Conservation (phyloP, 2,113 vertebrate genomes). For the Falco punctatus region DNA sequence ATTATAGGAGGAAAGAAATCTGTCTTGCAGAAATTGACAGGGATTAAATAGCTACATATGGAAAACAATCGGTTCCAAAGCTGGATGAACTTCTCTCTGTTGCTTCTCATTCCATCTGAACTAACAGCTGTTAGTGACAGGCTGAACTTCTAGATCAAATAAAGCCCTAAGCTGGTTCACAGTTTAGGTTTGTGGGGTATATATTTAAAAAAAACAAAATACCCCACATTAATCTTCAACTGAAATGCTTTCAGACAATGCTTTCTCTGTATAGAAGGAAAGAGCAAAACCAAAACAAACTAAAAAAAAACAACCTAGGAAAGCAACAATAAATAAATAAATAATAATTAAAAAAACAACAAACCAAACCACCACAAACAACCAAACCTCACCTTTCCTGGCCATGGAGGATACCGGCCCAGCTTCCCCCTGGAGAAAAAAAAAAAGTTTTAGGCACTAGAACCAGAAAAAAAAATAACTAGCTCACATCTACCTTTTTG, state of each 20-base stretch:
- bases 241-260: not conserved
- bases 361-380: not conserved
- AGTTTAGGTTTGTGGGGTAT: not conserved
- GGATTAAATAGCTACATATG: not conserved
- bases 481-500: not conserved
- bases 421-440: slow-evolving; percentile 91
- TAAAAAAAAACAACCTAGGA: not conserved
- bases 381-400: slow-evolving; percentile 88
- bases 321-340: not conserved
- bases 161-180: not conserved
- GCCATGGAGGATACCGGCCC: slow-evolving; percentile 97
- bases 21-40: not conserved
- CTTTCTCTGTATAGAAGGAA: not conserved
- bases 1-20: not conserved
- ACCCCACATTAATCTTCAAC: not conserved
- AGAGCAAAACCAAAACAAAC: not conserved
- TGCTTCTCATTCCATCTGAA: not conserved
- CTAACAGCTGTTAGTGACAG: not conserved
- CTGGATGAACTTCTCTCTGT: not conserved
- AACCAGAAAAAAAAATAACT: not conserved
- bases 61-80: not conserved
- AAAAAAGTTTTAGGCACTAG: slow-evolving; percentile 26
- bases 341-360: not conserved
- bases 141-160: not conserved
- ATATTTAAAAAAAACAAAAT: not conserved